Evolutionary conservation across 1,140 invertebrate genomes (phyloP), one percentile per base, ranked within the genome.

Genomic region (Prorops nasuta): DNA sequence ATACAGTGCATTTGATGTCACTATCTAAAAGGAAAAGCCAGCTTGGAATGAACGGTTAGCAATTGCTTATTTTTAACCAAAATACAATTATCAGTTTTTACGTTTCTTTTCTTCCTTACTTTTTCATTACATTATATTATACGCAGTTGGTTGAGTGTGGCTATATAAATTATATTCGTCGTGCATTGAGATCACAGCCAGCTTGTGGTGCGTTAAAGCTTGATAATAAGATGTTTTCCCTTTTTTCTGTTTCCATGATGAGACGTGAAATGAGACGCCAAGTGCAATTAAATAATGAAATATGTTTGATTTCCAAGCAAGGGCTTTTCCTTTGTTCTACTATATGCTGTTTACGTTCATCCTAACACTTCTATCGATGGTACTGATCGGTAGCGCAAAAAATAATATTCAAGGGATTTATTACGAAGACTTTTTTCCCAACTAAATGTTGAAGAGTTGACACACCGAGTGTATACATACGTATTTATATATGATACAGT

Each of bases 1-100:
- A 69, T 72, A 72, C 63, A 72, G 66, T 72, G 69, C 67, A 66
- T 64, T 71, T 70, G 57, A 69, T 65, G 68, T 70, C 56, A 64
- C 64, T 72, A 72, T 71, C 61, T 60, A 63, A 51, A 18, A 62
- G 54, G 58, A 66, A 63, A 67, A 66, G 66, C 74, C 66, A 69
- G 67, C 58, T 64, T 68, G 63, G 60, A 65, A 58, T 54, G 51
- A 58, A 51, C 60, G 55, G 53, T 36, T 58, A 55, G 55, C 43
- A 40, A 41, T 49, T 41, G 36, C 24, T 41, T 52, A 21, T 48
- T 36, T 44, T 10, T 28, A 28, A 28, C 10, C 24, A 28, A 28
- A 6, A 28, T 28, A 28, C 24, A 6, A 6, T 10, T 6, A 6
- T 10, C 10, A 28, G 4, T 28, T 28, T 50, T 38, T 18, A 24